Evolutionary conservation across 1,140 invertebrate genomes (phyloP), one percentile per base, ranked within the genome.

Genomic region (Drosophila rufa): DNA sequence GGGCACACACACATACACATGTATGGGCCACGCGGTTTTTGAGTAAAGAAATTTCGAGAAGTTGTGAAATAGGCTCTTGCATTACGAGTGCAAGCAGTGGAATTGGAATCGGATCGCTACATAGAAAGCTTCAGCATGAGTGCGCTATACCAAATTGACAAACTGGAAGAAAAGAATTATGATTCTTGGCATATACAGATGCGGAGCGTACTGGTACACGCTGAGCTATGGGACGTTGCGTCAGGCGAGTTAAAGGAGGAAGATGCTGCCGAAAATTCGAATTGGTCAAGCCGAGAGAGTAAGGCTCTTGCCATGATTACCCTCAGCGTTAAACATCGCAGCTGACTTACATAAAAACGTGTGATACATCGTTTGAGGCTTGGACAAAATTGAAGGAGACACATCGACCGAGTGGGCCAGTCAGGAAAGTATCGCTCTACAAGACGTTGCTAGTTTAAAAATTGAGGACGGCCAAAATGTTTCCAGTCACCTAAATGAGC

Each of bases 391-490:
- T 40, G 38, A 40, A 6, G 14, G 14, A 40, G 14, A 6, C 5
- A 14, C 14, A 40, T 40, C 38, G 14, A 15, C 27, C 27, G 50
- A 51, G 50, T 33, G 50, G 50, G 2, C 50, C 27, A 30, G 50
- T 51, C 15, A 33, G 11, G 11, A 38, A 12, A 38, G 36, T 51
- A 51, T 51, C 19, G 27, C 48, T 51, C 15, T 51, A 12, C 25
- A 51, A 51, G 11, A 51, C 48, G 15, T 51, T 30, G 25, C 48
- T 27, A 27, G 25, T 12, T 17, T 33, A 19, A 53, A 53, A 9
- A 33, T 33, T 27, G 50, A 51, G n/a, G n/a, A n/a, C n/a, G 27
- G 27, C 33, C 50, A 51, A 51, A 30, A 51, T 51, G 27, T 33
- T 51, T 30, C 27, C 25, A 51, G 50, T 30, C 50, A 51, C 50